Conservation (phyloP, 1,140 invertebrate species). For the Palaemon carinicauda region DNA sequence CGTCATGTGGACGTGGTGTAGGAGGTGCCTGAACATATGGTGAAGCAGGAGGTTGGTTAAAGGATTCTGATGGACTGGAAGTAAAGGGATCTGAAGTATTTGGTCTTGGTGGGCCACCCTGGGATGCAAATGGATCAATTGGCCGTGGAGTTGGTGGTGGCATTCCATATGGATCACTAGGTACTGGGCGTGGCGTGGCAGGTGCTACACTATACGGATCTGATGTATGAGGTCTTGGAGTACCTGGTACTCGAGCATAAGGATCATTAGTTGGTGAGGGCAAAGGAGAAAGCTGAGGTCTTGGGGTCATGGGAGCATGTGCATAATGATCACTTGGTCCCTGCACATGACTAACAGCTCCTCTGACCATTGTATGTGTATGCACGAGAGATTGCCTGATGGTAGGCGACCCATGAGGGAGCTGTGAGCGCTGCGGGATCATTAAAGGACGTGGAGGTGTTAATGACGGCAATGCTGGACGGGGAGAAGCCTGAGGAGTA, state of each 20-base stretch:
- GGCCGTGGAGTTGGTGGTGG: conserved; percentile 41
- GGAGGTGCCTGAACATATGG: conserved; percentile 36
- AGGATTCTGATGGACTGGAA: conserved; percentile 29
- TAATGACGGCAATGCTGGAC: conserved; percentile 32
- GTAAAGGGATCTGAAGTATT: conserved; percentile 33
- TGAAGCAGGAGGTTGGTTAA: conserved; percentile 28
- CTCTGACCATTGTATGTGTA: conserved; percentile 22
- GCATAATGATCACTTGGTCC: conserved; percentile 10
- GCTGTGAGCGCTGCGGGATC: conserved; percentile 25
- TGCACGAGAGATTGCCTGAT: conserved; percentile 12
- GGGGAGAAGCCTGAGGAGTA: conserved; percentile 46
- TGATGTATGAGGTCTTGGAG: conserved; percentile 31
- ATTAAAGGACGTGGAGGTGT: conserved; percentile 39
- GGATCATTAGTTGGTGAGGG: conserved; percentile 39
- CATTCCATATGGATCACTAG: conserved; percentile 33
- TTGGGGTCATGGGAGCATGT: conserved; percentile 28
- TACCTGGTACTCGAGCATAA: conserved; percentile 23
- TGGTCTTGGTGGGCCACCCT: conserved; percentile 13
- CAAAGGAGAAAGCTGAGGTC: conserved; percentile 33
- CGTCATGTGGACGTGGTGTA: conserved; percentile 45
- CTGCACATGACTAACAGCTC: conserved; percentile 18
- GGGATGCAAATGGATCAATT: conserved; percentile 29
- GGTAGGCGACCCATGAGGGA: conserved; percentile 25
- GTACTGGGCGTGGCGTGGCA: conserved; percentile 11
- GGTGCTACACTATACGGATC: conserved; percentile 30